These are phyloP conservation scores for Cephus pygmeus DNA, from an alignment of 2,888 invertebrate species.

Conservation along the genomic window DNA sequence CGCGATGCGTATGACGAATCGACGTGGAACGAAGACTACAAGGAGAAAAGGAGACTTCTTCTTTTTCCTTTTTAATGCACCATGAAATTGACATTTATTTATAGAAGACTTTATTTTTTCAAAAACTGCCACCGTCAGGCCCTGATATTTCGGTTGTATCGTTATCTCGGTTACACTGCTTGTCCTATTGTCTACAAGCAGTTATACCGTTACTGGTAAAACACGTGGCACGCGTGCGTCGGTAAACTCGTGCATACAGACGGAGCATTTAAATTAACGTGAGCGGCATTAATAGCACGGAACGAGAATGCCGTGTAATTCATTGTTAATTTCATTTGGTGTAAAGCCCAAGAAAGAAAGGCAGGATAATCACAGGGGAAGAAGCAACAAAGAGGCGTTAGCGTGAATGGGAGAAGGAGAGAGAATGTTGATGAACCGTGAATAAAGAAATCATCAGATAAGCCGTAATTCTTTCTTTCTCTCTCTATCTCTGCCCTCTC, in stretches of 20 bases:
- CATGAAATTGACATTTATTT: not conserved
- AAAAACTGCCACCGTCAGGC: not conserved
- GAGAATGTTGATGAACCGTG: not conserved
- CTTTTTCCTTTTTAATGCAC: not conserved
- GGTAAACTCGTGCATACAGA: not conserved
- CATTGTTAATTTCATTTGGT: not conserved
- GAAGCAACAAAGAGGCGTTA: slow-evolving; percentile 18
- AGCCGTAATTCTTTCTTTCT: not conserved
- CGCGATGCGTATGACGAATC: not conserved
- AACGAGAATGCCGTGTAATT: not conserved
- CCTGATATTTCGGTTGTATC: not conserved
- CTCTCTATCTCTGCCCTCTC: not conserved
- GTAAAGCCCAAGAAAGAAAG: not conserved
- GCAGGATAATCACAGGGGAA: slow-evolving; percentile 7
- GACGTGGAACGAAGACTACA: not conserved
- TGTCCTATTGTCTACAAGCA: not conserved
- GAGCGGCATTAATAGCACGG: not conserved
- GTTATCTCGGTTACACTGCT: not conserved
- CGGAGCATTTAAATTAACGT: not conserved
- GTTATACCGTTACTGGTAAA: not conserved
- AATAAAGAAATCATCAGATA: not conserved
- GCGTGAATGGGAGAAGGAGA: not conserved
- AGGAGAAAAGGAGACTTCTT: too few relatives aligned
- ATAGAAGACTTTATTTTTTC: not conserved
- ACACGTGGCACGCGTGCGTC: not conserved